These are phyloP conservation scores for Galbula dea DNA, from an alignment of 2,113 vertebrate genomes.

Conservation along the genomic window DNA sequence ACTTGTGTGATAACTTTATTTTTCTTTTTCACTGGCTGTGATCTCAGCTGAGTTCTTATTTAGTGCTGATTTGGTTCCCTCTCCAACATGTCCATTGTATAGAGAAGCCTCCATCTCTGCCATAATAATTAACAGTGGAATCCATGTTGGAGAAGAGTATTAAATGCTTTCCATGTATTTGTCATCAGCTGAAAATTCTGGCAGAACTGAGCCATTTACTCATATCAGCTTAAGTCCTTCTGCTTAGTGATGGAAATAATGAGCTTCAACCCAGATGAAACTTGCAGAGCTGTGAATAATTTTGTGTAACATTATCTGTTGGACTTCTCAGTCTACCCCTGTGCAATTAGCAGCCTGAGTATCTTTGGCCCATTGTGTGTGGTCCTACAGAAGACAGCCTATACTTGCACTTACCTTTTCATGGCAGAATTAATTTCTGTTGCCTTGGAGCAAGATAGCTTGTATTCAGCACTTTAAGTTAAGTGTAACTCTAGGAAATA, in stretches of 20 bases:
- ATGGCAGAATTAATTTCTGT: neutral
- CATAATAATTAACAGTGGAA: neutral
- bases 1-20: neutral
- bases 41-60: neutral
- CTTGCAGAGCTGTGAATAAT: neutral
- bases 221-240: neutral
- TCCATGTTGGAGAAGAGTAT: neutral
- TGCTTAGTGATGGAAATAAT: neutral
- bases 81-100: neutral
- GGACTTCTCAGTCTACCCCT: neutral
- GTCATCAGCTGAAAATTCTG: conserved; percentile 10
- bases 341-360: neutral
- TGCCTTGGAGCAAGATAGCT: neutral
- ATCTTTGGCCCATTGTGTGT: neutral
- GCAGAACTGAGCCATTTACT: neutral
- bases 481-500: neutral
- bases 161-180: neutral
- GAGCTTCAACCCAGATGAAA: neutral
- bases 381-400: neutral
- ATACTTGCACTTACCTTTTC: neutral
- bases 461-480: neutral
- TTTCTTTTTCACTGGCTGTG: neutral
- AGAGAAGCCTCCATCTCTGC: neutral
- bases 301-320: neutral
- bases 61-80: neutral